phyloP scores from a whole-genome alignment of 2,797 vertebrate genomes.

The Acipenser transmontanus region DNA sequence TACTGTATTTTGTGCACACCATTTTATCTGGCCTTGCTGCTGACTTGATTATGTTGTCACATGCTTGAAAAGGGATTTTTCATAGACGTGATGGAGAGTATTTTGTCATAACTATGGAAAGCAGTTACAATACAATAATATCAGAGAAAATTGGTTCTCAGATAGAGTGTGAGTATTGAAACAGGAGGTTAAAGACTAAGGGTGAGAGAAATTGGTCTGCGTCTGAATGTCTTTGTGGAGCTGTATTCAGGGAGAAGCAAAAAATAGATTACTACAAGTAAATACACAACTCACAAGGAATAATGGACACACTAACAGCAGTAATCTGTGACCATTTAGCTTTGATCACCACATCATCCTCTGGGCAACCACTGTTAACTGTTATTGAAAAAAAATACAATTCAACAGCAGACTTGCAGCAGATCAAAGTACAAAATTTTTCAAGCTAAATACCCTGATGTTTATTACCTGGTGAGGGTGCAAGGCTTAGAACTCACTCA shows the following conservation, averaged over 20 bases:
- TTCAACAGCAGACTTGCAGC: neutral
- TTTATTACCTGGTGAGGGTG: too few relatives aligned
- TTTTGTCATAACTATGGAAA: neutral
- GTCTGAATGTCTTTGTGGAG: neutral
- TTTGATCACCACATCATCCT: neutral
- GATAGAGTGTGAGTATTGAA: neutral
- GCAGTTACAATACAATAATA: neutral
- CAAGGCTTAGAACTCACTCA: too few relatives aligned
- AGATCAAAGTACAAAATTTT: neutral
- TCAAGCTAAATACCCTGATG: too few relatives aligned
- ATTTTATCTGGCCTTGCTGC: too few relatives aligned
- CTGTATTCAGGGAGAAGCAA: neutral
- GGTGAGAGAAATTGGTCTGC: neutral
- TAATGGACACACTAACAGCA: neutral
- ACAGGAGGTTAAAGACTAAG: neutral
- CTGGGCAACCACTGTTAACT: conserved; percentile 14
- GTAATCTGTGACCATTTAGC: conserved; percentile 7
- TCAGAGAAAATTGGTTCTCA: neutral
- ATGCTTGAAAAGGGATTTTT: too few relatives aligned
- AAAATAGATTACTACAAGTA: neutral
- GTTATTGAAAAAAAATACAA: conserved; percentile 8
- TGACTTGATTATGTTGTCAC: too few relatives aligned
- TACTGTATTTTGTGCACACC: too few relatives aligned
- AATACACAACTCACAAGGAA: neutral
- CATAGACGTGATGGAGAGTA: neutral